phyloP scores from a whole-genome alignment of 2,888 invertebrate genomes.

The Willowsia nigromaculata region DNA sequence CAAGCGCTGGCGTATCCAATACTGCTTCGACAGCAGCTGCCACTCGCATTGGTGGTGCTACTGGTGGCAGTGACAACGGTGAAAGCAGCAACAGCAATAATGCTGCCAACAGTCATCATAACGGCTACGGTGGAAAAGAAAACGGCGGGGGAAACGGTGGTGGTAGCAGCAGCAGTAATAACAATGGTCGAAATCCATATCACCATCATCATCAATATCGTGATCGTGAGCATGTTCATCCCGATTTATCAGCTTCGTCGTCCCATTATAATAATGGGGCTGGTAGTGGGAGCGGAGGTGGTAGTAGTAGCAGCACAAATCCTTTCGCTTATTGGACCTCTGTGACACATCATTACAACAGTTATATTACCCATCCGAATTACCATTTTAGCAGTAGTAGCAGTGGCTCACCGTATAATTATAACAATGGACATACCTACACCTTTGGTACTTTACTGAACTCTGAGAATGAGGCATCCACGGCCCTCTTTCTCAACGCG shows the following conservation, averaged over 20 bases:
- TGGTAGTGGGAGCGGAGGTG: not conserved
- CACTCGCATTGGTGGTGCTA: constrained; percentile 18
- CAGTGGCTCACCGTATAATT: constrained; percentile 44
- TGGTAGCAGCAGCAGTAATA: not conserved
- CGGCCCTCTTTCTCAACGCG: constrained; percentile 65
- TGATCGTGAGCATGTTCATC: constrained; percentile 55
- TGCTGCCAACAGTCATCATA: not conserved
- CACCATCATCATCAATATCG: constrained; percentile 59
- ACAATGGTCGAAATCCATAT: constrained; percentile 59
- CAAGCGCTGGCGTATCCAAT: constrained; percentile 52
- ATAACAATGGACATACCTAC: constrained; percentile 45
- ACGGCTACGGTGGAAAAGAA: not conserved
- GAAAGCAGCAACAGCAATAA: constrained; percentile 4
- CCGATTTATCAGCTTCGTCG: constrained; percentile 56
- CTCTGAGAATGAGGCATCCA: constrained; percentile 69
- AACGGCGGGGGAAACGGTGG: constrained; percentile 24
- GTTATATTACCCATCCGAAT: constrained; percentile 67
- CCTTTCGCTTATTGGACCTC: constrained; percentile 61
- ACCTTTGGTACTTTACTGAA: constrained; percentile 55
- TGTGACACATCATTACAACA: constrained; percentile 69
- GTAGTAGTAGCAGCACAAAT: constrained; percentile 36
- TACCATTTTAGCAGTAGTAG: constrained; percentile 67
- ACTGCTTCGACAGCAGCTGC: constrained; percentile 54
- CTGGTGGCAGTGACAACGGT: not conserved
- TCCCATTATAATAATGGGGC: not conserved